A percentile compares a stretch with the other conserved stretches of the same genome.
phyloP scores from a whole-genome alignment of 2,113 vertebrate species.

The Nothobranchius kuhntae region DNA sequence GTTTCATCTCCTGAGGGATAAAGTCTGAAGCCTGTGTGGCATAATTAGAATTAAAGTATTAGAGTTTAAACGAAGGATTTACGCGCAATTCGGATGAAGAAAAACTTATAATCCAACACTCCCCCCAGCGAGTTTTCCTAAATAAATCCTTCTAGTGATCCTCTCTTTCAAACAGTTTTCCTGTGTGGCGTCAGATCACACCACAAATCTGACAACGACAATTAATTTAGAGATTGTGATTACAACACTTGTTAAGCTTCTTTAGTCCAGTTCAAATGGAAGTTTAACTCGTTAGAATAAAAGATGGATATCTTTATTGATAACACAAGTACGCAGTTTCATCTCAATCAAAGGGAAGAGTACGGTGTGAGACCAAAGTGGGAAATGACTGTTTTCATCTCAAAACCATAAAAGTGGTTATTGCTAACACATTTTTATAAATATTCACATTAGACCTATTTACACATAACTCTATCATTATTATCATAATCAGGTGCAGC shows the following conservation, averaged over 20 bases:
- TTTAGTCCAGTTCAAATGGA: not conserved
- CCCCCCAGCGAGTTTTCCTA: constrained; percentile 31
- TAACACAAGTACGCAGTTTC: too few relatives aligned
- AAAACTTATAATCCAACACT: constrained; percentile 60
- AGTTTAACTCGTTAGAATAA: not conserved
- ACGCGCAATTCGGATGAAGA: constrained; percentile 60
- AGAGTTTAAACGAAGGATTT: constrained; percentile 70
- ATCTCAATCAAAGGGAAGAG: too few relatives aligned
- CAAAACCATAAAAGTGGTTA: too few relatives aligned
- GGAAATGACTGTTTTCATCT: too few relatives aligned
- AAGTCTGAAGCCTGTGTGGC: constrained; percentile 57
- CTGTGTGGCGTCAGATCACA: not conserved
- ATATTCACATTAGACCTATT: too few relatives aligned
- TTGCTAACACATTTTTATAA: too few relatives aligned
- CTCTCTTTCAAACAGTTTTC: constrained; percentile 18
- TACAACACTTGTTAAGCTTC: too few relatives aligned
- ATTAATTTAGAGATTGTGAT: too few relatives aligned
- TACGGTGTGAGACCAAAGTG: too few relatives aligned
- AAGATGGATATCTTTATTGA: not conserved
- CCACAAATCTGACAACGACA: not conserved
- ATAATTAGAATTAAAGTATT: constrained; percentile 76
- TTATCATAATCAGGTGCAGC: too few relatives aligned
- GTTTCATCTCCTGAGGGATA: constrained; percentile 38
- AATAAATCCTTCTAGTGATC: constrained; percentile 2
- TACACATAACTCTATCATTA: too few relatives aligned